Conservation (phyloP, 92 coral and sea anemone species). For the Heliopora coerulea region DNA sequence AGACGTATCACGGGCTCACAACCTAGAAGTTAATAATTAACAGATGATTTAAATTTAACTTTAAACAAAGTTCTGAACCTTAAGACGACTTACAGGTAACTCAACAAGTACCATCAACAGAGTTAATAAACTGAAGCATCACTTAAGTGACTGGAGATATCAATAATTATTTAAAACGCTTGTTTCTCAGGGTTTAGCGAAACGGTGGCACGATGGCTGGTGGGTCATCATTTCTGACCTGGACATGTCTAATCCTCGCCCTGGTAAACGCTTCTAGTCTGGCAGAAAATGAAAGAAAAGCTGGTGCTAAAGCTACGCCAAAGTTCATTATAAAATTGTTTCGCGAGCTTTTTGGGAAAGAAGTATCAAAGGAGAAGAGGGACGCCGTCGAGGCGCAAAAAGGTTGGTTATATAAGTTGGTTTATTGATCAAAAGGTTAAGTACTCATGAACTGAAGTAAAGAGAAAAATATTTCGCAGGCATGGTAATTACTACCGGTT, state of each 20-base stretch:
- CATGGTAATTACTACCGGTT: conserved; percentile 1
- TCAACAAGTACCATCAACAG: conserved; percentile 3
- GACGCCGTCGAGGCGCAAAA: background rate
- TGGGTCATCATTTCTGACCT: background rate
- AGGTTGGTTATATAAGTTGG: background rate
- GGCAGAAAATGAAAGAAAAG: conserved; percentile 4
- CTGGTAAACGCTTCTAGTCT: background rate
- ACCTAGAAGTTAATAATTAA: background rate
- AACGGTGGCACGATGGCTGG: background rate
- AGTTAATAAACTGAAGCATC: background rate
- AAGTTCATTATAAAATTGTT: conserved; percentile 19
- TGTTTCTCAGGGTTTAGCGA: background rate
- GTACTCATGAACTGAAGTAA: no score
- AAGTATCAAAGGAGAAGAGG: background rate
- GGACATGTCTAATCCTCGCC: background rate
- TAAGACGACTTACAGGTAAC: background rate
- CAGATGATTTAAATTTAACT: background rate
- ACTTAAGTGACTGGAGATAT: background rate
- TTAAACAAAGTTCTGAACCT: background rate
- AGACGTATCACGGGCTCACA: background rate
- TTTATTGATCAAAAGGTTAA: no score
- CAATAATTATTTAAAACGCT: background rate
- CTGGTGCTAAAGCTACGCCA: conserved; percentile 15
- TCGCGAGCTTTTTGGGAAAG: conserved; percentile 11
- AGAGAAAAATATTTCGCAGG: background rate